Percentiles rank a stretch among this genome's conserved stretches.
Conservation (phyloP, 2,113 vertebrate genomes). For the Monopterus albus region DNA sequence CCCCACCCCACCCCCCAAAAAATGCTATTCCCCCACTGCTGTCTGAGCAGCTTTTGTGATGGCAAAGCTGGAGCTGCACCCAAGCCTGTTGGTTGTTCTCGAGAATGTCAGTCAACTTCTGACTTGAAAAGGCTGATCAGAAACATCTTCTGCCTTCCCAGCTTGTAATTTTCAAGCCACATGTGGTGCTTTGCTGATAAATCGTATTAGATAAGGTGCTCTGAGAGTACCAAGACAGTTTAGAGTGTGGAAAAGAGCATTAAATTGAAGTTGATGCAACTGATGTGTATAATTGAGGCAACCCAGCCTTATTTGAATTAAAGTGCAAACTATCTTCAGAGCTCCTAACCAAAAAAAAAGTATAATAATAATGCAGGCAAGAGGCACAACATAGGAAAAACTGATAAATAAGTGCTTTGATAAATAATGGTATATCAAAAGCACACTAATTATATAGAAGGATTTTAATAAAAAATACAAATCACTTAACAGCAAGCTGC, state of each 20-base stretch:
- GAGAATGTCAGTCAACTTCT: conserved; percentile 24
- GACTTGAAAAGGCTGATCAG: conserved; percentile 36
- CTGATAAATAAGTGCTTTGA: no score
- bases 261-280: conserved; percentile 38
- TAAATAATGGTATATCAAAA: no score
- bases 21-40: not conserved
- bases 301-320: conserved; percentile 16
- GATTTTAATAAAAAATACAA: no score
- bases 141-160: conserved; percentile 19
- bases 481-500: no score
- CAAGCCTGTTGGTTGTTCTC: conserved; percentile 11
- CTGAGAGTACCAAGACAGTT: conserved; percentile 24
- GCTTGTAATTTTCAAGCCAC: conserved; percentile 22
- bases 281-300: no score
- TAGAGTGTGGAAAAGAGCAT: conserved; percentile 35
- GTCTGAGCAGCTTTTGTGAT: conserved; percentile 33
- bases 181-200: conserved; percentile 46
- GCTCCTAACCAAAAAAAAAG: not conserved
- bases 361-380: no score
- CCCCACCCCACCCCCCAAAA: not conserved
- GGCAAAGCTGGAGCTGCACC: conserved; percentile 21
- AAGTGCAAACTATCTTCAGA: conserved; percentile 2
- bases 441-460: no score
- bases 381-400: no score
- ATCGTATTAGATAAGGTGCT: conserved; percentile 39